Base-by-base conservation (phyloP, 2,888 invertebrate species). In the Ormyrus rosae region DNA sequence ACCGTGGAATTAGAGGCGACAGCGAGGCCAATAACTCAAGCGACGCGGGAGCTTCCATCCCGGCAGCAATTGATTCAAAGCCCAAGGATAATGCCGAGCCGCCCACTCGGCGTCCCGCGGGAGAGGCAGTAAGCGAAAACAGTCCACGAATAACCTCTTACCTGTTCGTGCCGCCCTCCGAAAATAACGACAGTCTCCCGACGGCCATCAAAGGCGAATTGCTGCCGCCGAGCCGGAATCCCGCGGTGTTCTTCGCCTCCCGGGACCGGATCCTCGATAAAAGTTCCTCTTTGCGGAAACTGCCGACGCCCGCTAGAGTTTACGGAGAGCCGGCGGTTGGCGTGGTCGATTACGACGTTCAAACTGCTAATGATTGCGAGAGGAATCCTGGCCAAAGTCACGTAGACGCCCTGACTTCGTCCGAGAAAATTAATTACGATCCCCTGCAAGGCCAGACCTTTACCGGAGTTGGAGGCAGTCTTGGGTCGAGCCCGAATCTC, bases 111-210 rank as follows among this genome's bases (percentile, higher is more conserved):
- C 72, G 51, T 61, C 53, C 8, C 56, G n/a, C 51, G 50, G 78
- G 58, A 58, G 19, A 11, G 10, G n/a, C 7, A 45, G 6, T 34
- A 19, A 60, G 10, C 13, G n/a, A 48, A 10, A 11, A 58, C n/a
- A 63, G 19, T 46, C 51, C 83, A 6, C 80, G 58, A 8, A 67
- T 80, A 53, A 80, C 56, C 0, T 56, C 82, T 0, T 84, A 84
- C 55, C 56, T 84, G 2, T 84, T 83, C 9, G 11, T 83, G 3
- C 84, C 83, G 13, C 83, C 84, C 5, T 53, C 9, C 2, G 80
- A 83, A 55, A 80, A 78, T n/a, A 70, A 75, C 19, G 53, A n/a
- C 58, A 19, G 19, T 46, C 5, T 56, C 11, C 11, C 68, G 53
- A 46, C 8, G 6, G 7, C 58, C 45, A 65, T 55, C 45, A 53